Percentiles rank a stretch among this genome's conserved stretches.
These are phyloP conservation scores for Aradophagus sp. DNA, from an alignment of 1,140 invertebrate species.

Conservation along the genomic window DNA sequence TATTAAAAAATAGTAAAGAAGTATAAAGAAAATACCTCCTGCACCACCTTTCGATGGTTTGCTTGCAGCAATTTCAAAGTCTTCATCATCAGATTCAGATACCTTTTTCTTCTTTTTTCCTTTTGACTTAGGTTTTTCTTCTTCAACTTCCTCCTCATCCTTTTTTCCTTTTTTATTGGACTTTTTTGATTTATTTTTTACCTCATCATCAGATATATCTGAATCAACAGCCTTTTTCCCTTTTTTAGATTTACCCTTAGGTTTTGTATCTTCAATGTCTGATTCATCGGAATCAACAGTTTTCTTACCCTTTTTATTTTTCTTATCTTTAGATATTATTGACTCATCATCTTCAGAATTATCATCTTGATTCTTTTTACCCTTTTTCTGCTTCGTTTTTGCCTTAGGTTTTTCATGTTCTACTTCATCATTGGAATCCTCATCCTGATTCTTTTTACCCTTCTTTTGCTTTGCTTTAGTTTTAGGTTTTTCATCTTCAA, in stretches of 20 bases:
- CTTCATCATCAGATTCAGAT: conserved; percentile 49
- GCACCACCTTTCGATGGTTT: conserved; percentile 14
- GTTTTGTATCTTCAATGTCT: conserved; percentile 44
- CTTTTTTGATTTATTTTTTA: conserved; percentile 65
- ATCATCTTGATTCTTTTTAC: conserved; percentile 49
- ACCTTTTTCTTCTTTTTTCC: conserved; percentile 72
- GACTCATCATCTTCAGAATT: conserved; percentile 61
- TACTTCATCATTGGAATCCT: conserved; percentile 59
- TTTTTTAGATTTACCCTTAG: conserved; percentile 62
- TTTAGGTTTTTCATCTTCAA: conserved; percentile 72
- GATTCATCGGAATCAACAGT: conserved; percentile 65
- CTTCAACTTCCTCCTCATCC: conserved; percentile 68
- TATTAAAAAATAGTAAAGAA: too few relatives aligned
- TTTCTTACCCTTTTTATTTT: conserved; percentile 60
- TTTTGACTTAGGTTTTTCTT: conserved; percentile 73
- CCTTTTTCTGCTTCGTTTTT: conserved; percentile 64
- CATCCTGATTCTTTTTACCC: conserved; percentile 46
- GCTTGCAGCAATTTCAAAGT: conserved; percentile 25
- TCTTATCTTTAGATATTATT: conserved; percentile 56
- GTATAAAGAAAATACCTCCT: background rate
- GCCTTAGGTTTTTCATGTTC: conserved; percentile 73
- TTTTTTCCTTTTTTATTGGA: conserved; percentile 75
- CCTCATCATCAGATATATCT: conserved; percentile 67
- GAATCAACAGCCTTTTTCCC: conserved; percentile 68
- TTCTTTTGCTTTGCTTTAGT: conserved; percentile 65